Evolutionary conservation across 2,888 invertebrate genomes (phyloP).

Genomic region (Sthenelais limicola): DNA sequence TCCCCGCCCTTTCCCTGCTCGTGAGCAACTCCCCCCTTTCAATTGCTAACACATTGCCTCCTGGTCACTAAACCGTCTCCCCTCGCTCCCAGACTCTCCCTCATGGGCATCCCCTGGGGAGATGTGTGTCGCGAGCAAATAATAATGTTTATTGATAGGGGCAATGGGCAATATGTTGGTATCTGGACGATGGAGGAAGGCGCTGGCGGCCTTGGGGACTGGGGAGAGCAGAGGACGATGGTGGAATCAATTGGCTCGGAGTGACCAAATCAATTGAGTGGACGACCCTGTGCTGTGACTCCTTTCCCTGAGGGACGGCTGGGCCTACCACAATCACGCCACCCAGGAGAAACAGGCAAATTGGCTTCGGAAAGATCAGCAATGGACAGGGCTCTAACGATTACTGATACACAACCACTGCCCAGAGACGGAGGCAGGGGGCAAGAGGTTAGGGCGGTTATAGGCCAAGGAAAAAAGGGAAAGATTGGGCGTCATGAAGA

Average conservation of each 20-base stretch:
- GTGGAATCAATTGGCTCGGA: constrained; percentile 24
- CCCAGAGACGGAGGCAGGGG: constrained; percentile 2
- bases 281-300: constrained; percentile 1
- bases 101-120: no score
- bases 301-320: background rate
- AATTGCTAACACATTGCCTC: constrained; percentile 19
- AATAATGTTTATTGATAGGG: constrained; percentile 24
- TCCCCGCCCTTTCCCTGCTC: background rate
- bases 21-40: no score
- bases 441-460: background rate
- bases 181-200: constrained; percentile 18
- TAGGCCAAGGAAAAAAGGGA: background rate
- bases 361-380: background rate
- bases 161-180: constrained; percentile 31
- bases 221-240: constrained; percentile 7
- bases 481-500: background rate
- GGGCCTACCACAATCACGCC: background rate
- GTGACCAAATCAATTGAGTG: constrained; percentile 35
- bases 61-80: constrained; percentile 25
- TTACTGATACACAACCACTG: background rate
- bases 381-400: constrained; percentile 12
- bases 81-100: constrained; percentile 11
- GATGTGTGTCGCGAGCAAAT: constrained; percentile 25
- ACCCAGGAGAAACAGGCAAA: constrained; percentile 29
- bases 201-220: background rate